phyloP scores from a whole-genome alignment of 2,888 invertebrate genomes.

The Seladonia tumulorum region DNA sequence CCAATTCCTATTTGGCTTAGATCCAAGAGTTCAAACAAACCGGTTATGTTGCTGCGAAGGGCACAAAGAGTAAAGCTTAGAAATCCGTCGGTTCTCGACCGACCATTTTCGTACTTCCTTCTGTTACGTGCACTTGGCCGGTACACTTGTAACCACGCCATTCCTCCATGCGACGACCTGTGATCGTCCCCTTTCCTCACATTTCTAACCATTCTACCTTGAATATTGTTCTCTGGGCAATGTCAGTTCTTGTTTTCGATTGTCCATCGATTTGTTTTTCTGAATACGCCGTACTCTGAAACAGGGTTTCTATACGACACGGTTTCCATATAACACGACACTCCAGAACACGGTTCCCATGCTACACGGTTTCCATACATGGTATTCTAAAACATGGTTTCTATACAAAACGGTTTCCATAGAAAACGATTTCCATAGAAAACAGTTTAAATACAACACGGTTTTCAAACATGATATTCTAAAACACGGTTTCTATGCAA shows the following conservation, averaged over 20 bases:
- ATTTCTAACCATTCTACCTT: neutral
- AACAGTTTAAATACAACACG: too few species aligned
- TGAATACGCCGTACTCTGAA: neutral
- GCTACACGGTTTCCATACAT: too few species aligned
- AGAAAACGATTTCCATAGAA: too few species aligned
- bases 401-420: too few species aligned
- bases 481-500: neutral
- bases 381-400: too few species aligned
- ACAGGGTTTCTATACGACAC: neutral
- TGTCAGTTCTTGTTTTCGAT: neutral
- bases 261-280: too few species aligned
- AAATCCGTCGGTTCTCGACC: conserved; percentile 24
- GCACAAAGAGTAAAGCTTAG: conserved; percentile 63
- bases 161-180: neutral
- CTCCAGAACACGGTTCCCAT: too few species aligned
- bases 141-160: neutral
- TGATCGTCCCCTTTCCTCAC: neutral
- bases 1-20: conserved; percentile 83
- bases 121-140: neutral
- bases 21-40: conserved; percentile 81
- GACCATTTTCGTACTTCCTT: conserved; percentile 10
- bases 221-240: neutral
- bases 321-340: too few species aligned
- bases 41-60: conserved; percentile 66
- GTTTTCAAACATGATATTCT: too few species aligned